Conservation (phyloP, 2,888 invertebrate species). For the Protophormia terraenovae region DNA sequence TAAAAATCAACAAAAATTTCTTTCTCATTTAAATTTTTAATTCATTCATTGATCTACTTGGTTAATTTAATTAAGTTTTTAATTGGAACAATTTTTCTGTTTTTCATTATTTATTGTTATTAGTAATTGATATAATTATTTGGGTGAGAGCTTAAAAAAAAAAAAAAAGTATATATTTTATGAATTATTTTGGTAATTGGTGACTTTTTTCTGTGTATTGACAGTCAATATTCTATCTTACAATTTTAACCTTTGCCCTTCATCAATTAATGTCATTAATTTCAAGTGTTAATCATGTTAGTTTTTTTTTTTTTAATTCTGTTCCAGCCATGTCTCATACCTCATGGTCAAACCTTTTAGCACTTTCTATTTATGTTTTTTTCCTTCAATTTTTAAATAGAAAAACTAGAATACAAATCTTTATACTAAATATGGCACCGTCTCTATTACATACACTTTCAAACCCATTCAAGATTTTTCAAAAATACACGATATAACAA, state of each 20-base stretch:
- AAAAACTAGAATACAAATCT: constrained; percentile 1
- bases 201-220: no score
- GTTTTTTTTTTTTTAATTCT: background rate
- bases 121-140: no score
- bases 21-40: no score
- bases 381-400: background rate
- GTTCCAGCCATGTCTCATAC: background rate
- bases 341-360: background rate
- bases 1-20: no score
- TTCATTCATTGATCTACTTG: no score
- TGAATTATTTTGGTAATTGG: no score
- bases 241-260: background rate
- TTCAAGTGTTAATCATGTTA: background rate
- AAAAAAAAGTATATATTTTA: no score
- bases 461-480: background rate
- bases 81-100: no score
- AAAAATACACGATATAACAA: background rate
- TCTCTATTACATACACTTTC: background rate
- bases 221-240: no score
- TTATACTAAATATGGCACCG: constrained; percentile 51
- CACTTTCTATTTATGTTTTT: constrained; percentile 33
- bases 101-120: no score
- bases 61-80: no score
- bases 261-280: background rate
- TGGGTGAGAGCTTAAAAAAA: no score